These are phyloP conservation scores for Pseudomyrmex pallidus DNA, from an alignment of 1,140 invertebrate genomes.

Conservation along the genomic window DNA sequence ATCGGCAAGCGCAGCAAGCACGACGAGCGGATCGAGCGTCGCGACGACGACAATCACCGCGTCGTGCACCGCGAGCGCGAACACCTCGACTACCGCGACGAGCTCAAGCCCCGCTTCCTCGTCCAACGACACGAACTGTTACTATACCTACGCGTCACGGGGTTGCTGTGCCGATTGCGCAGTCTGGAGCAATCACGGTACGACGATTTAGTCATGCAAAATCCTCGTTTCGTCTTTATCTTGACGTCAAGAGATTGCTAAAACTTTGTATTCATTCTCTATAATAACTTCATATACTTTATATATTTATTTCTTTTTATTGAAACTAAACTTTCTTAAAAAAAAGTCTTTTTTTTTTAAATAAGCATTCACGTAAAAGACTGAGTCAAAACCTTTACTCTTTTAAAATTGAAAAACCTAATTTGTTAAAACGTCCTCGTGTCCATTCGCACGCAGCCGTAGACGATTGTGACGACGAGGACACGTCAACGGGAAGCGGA, in stretches of 20 bases:
- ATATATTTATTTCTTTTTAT: neutral
- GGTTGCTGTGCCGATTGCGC: slow-evolving; percentile 83
- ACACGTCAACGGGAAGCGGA: slow-evolving; percentile 76
- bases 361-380: too few relatives aligned
- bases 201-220: slow-evolving; percentile 15
- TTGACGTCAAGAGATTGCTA: neutral
- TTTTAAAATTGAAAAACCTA: too few relatives aligned
- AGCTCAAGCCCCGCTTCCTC: slow-evolving; percentile 81
- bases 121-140: slow-evolving; percentile 79
- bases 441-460: slow-evolving; percentile 60
- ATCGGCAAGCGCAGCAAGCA: slow-evolving; percentile 62
- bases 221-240: neutral
- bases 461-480: slow-evolving; percentile 74
- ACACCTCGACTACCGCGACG: slow-evolving; percentile 77
- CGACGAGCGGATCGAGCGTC: slow-evolving; percentile 71
- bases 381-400: too few relatives aligned
- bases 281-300: too few relatives aligned
- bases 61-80: slow-evolving; percentile 74
- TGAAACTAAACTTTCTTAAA: too few relatives aligned
- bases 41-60: slow-evolving; percentile 73
- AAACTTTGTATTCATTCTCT: too few relatives aligned
- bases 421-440: slow-evolving; percentile 43
- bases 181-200: slow-evolving; percentile 83
- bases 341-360: too few relatives aligned
- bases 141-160: slow-evolving; percentile 80